These are phyloP conservation scores for Microchrysa polita DNA, from an alignment of 2,888 invertebrate genomes.

Conservation along the genomic window DNA sequence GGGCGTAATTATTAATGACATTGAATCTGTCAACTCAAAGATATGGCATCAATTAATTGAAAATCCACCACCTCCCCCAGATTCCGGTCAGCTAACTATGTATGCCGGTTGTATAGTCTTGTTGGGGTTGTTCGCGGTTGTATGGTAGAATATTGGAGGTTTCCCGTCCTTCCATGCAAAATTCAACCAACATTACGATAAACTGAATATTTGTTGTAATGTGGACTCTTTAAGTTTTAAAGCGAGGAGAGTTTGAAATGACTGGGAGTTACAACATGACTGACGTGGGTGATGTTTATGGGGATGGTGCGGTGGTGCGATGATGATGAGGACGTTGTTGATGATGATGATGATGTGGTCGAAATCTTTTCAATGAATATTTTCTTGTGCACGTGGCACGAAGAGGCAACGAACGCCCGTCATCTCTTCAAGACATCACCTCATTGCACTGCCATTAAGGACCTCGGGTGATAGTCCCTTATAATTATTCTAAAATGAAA, in stretches of 20 bases:
- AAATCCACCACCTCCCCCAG: conserved; percentile 51
- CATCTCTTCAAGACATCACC: conserved; percentile 34
- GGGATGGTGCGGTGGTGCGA: conserved; percentile 39
- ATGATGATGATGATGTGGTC: conserved; percentile 48
- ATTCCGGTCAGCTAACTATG: conserved; percentile 8
- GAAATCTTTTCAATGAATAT: conserved; percentile 41
- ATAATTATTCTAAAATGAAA: conserved; percentile 21
- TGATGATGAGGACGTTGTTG: conserved; percentile 32
- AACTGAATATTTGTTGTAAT: conserved; percentile 16
- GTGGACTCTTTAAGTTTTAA: conserved; percentile 44
- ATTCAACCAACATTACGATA: conserved; percentile 20
- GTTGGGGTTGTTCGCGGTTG: no score
- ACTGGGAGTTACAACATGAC: not conserved
- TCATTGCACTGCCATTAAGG: not conserved
- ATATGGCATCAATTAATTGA: conserved; percentile 55
- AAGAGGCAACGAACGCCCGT: conserved; percentile 38
- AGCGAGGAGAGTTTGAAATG: conserved; percentile 6
- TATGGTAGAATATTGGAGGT: conserved; percentile 16
- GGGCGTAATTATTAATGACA: conserved; percentile 53
- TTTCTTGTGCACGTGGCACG: conserved; percentile 48
- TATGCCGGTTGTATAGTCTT: not conserved
- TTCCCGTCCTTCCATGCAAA: not conserved
- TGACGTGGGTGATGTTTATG: conserved; percentile 38
- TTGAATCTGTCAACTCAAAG: conserved; percentile 53
- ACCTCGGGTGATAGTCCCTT: conserved; percentile 20